phyloP scores from a whole-genome alignment of 2,113 vertebrate species.

The Speoplatyrhinus poulsoni region DNA sequence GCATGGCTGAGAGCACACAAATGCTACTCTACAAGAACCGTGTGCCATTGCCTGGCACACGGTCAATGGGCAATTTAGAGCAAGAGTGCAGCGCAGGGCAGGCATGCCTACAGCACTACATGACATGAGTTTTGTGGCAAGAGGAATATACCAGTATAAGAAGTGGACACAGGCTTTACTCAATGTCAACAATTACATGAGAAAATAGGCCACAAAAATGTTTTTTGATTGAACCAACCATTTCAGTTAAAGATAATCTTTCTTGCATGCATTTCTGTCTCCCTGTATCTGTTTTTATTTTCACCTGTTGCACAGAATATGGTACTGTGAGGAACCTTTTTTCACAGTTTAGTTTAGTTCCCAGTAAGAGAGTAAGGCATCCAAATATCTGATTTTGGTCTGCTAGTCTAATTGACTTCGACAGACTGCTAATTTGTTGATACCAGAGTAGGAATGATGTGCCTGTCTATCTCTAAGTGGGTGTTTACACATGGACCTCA shows the following conservation, averaged over 20 bases:
- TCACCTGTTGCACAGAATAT: conserved; percentile 51
- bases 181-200: conserved; percentile 12
- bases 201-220: conserved; percentile 6
- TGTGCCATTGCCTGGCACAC: conserved; percentile 76
- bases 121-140: conserved; percentile 47
- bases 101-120: conserved; percentile 62
- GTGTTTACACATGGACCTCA: conserved; percentile 96
- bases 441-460: conserved; percentile 87
- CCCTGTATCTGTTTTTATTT: neutral
- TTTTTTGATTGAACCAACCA: neutral
- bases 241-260: neutral
- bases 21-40: conserved; percentile 71
- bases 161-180: neutral
- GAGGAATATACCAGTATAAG: conserved; percentile 34
- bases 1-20: conserved; percentile 81
- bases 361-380: conserved; percentile 53
- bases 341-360: conserved; percentile 34
- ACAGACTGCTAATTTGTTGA: conserved; percentile 91
- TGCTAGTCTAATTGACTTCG: conserved; percentile 84
- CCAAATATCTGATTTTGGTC: conserved; percentile 73
- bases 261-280: neutral
- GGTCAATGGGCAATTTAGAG: conserved; percentile 80
- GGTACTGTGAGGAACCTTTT: conserved; percentile 18
- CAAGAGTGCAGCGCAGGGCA: conserved; percentile 44
- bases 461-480: conserved; percentile 90